phyloP scores from a whole-genome alignment of 2,113 vertebrate species.

The Notothenia rossii region DNA sequence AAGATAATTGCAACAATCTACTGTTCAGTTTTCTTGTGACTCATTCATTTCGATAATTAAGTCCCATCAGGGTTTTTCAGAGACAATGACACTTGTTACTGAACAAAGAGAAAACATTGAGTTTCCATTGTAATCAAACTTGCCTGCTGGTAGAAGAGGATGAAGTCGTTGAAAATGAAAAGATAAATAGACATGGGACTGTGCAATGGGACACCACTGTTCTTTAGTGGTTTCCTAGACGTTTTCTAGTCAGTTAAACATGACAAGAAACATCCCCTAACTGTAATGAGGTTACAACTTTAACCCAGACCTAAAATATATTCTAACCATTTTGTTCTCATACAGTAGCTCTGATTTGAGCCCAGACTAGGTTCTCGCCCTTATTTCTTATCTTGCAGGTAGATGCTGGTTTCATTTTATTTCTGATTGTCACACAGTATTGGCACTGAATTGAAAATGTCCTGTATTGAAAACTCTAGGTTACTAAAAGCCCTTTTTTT shows the following conservation, averaged over 20 bases:
- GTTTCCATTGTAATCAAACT: neutral
- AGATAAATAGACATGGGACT: neutral
- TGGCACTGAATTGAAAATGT: neutral
- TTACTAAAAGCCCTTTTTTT: neutral
- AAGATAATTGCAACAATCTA: slow-evolving; percentile 45
- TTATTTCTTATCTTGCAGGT: neutral
- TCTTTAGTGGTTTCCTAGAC: neutral
- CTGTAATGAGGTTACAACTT: neutral
- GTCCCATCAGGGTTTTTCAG: neutral
- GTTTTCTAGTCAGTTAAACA: neutral
- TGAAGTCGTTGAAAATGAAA: neutral
- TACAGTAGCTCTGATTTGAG: neutral
- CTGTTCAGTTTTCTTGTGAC: slow-evolving; percentile 11
- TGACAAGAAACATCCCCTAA: neutral
- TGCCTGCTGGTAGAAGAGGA: neutral
- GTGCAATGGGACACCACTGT: neutral
- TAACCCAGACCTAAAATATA: neutral
- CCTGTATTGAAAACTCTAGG: neutral
- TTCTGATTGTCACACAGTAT: neutral
- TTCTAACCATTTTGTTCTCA: neutral
- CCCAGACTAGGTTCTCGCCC: neutral
- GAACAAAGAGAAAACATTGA: neutral
- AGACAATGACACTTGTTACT: neutral
- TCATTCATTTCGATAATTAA: slow-evolving; percentile 24
- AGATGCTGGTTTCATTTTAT: neutral